Evolutionary conservation across 2,797 vertebrate species (phyloP), one percentile per base, ranked within the genome.

Genomic region (Cacajao melanocephalus): DNA sequence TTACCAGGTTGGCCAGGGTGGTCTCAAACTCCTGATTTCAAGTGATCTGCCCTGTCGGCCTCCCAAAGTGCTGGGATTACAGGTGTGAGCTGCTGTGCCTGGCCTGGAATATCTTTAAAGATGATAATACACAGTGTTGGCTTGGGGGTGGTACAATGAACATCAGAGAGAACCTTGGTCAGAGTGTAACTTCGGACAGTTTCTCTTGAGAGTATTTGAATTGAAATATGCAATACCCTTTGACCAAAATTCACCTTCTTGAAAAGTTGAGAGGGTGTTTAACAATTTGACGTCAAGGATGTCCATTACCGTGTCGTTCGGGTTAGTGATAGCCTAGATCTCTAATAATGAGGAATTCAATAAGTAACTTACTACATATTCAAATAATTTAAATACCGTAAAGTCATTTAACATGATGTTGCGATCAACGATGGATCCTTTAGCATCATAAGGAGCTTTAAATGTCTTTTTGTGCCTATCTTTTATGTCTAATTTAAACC

Each of bases 251-350:
- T 85, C 33, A 76, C 46, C 20, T 73, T 90, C 76, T 95, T 48
- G 64, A 95, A 57, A 95, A 88, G 26, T 20, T 24, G 76, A 96
- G 24, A 57, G 7, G 67, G 3, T 94, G 24, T 67, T 15, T 36
- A 72, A 30, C 26, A 89, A 26, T 89, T 93, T 92, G 24, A 90
- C 55, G 89, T 14, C 3, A 57, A 39, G 17, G 44, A 41, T 95
- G n/a, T 94, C 95, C 82, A 88, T 80, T 73, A 41, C 41, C 39
- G 20, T 90, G 36, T 28, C 72, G 67, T 94, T 96, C 39, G 75
- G 78, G 14, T 93, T 81, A 78, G 19, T 84, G 58, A 80, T 10
- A 83, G 48, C 9, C 10, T 50, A 57, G 26, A 41, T 24, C 81
- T 41, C 30, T 86, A 75, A 88, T 58, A 84, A 57, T 50, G 89